Evolutionary conservation across 2,888 invertebrate genomes (phyloP), one percentile per base, ranked within the genome.

Genomic region (Drosophila hamatofila): DNA sequence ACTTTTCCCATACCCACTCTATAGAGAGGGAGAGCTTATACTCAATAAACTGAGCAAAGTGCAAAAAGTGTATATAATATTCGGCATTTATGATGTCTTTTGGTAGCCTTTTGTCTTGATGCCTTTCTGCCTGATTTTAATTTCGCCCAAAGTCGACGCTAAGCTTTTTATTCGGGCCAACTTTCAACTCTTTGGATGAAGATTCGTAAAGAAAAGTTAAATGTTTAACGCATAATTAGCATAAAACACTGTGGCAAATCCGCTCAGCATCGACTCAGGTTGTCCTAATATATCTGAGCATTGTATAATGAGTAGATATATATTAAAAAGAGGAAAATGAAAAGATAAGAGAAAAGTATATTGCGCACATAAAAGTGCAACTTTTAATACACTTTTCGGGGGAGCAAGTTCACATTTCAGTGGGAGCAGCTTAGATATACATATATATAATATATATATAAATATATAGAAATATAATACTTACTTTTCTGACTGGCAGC

Each of bases 141-240:
- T 63, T 63, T 61, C 21, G n/a, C 2, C 2, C 6, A 58, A 79
- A 79, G 62, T 75, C 76, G 62, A 25, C 55, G 60, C 39, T 71
- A 80, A 78, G 76, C 71, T 68, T 56, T 58, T 76, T 64, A 62
- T 51, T 37, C 61, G 62, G 39, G n/a, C 46, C 80, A 79, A 76
- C 49, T 55, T 44, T 30, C 42, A 69, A 80, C 80, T 80, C 72
- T 76, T 80, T 68, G 80, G 61, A 46, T 61, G 42, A 44, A 63
- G 73, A 70, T 64, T 69, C 82, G 60, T 60, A 41, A 16, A 14
- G 60, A 78, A 85, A 88, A 52, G 88, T 88, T 83, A 61, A 73
- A 78, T 73, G 76, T 81, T 81, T 83, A 86, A 77, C 82, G 76
- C 60, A 75, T 87, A 89, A 89, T 84, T 84, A 84, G 77, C 84